Evolutionary conservation across 2,888 invertebrate genomes (phyloP).

Genomic region (Pterostichus niger): DNA sequence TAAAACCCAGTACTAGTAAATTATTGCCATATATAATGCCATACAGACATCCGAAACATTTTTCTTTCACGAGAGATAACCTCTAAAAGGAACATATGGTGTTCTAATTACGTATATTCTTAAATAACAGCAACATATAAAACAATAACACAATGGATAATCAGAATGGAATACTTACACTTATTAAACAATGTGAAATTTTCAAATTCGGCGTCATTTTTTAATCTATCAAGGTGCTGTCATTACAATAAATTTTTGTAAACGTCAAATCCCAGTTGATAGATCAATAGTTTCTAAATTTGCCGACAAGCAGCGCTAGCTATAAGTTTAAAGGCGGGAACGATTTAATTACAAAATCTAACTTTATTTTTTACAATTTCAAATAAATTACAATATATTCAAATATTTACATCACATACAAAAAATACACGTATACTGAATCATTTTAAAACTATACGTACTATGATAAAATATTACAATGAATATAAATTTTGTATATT

Average conservation of each 20-base stretch:
- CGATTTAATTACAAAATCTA: conserved; percentile 17
- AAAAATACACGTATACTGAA: conserved; percentile 10
- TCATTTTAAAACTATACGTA: conserved; percentile 12
- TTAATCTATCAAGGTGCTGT: conserved; percentile 51
- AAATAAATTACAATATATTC: not conserved
- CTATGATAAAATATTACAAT: not conserved
- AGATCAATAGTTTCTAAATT: conserved; percentile 1
- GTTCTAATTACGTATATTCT: conserved; percentile 53
- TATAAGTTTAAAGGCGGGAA: not conserved
- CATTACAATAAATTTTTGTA: conserved; percentile 64
- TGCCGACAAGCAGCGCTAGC: not conserved
- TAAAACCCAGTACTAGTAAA: conserved; percentile 84
- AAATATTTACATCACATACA: not conserved
- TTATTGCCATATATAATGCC: conserved; percentile 87
- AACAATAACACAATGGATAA: not conserved
- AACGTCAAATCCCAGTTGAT: conserved; percentile 40
- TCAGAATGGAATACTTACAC: conserved; percentile 78
- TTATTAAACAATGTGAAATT: conserved; percentile 85
- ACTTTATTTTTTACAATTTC: conserved; percentile 29
- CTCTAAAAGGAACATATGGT: conserved; percentile 79
- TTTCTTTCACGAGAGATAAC: conserved; percentile 81
- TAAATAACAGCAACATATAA: conserved; percentile 38
- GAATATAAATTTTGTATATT: conserved; percentile 1
- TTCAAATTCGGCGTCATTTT: conserved; percentile 88
- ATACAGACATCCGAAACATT: conserved; percentile 85